Evolutionary conservation across 2,888 invertebrate genomes (phyloP).

Genomic region (Frankliniella intonsa): DNA sequence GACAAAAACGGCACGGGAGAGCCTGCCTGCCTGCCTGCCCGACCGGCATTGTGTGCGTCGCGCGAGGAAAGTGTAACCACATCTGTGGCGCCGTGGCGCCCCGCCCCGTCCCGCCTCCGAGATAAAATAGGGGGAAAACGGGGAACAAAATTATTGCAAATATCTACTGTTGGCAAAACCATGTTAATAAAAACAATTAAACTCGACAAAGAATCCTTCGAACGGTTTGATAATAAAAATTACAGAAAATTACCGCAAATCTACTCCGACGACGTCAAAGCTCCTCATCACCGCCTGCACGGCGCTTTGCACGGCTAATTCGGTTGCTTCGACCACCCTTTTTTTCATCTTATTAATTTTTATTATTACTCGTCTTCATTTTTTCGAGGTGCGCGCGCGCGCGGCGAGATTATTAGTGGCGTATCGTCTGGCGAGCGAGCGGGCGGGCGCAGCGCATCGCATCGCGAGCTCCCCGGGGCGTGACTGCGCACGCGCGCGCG

Average conservation of each 20-base stretch:
- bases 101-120: no score
- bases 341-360: no score
- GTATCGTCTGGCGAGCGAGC: not conserved
- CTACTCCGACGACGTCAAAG: no score
- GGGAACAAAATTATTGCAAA: not conserved
- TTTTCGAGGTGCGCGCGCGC: not conserved
- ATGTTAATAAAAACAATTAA: no score
- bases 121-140: not conserved
- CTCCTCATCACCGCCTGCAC: no score
- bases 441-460: no score
- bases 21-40: not conserved
- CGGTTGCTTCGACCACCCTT: no score
- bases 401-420: constrained; percentile 5
- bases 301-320: no score
- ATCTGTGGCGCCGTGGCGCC: not conserved
- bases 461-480: not conserved
- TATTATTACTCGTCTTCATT: not conserved
- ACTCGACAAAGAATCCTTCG: no score
- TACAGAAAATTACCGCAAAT: no score
- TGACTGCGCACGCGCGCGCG: not conserved
- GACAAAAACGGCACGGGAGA: not conserved
- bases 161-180: no score
- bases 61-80: not conserved
- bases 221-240: no score
- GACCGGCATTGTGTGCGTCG: not conserved